Conservation (phyloP, 2,797 vertebrate species). For the Anisognathus igniventris region DNA sequence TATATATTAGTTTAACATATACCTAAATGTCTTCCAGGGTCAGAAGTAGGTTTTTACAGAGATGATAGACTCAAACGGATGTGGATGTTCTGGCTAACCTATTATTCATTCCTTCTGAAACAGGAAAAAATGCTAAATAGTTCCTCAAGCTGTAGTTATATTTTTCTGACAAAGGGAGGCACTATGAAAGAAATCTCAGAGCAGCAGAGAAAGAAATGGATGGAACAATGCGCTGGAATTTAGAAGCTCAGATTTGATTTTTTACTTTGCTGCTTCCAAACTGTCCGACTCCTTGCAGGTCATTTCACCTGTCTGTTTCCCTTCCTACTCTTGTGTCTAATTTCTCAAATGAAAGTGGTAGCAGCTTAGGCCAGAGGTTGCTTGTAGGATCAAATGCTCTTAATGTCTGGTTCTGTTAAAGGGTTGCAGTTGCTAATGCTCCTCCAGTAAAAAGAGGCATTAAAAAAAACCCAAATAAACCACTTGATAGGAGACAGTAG, state of each 20-base stretch:
- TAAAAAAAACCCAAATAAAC: not conserved
- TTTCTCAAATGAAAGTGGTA: not conserved
- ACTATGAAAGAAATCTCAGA: not conserved
- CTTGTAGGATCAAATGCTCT: not conserved
- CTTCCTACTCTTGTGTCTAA: not conserved
- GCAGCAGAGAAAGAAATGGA: not conserved
- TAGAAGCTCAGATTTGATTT: not conserved
- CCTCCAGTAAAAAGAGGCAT: not conserved
- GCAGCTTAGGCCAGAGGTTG: not conserved
- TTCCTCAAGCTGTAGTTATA: not conserved
- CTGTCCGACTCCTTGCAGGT: not conserved
- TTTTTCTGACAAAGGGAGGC: not conserved
- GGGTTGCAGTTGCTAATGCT: not conserved
- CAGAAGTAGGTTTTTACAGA: not conserved
- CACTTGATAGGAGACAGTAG: not conserved
- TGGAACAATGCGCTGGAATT: not conserved
- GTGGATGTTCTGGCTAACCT: not conserved
- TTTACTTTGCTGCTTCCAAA: not conserved
- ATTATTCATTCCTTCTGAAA: not conserved
- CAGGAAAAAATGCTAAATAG: not conserved
- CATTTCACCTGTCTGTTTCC: not conserved
- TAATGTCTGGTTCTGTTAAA: not conserved
- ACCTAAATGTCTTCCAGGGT: not conserved
- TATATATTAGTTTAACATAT: not conserved
- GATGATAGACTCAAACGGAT: not conserved